Base-by-base conservation (phyloP, 2,888 invertebrate genomes). In the Punctoribates punctum region DNA sequence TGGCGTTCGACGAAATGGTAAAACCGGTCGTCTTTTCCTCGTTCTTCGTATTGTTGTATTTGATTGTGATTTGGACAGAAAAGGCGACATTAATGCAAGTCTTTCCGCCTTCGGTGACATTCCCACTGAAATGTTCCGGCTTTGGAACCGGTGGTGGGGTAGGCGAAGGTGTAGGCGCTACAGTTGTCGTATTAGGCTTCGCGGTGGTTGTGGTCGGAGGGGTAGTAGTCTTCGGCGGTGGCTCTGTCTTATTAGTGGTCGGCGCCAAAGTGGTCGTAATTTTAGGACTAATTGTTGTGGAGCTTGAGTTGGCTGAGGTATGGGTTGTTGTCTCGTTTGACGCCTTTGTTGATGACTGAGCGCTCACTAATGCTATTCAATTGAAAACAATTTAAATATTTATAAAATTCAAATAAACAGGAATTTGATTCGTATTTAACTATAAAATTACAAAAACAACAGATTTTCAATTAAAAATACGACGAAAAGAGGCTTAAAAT, bases 11-110 rank as follows among this genome's bases (percentile, higher is more conserved):
- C 1, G 75, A 42, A 51, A 75, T 34, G 8, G 38, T 48, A 11
- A 75, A 54, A 13, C 75, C 46, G 27, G 29, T 20, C 42, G 8
- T 79, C 80, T 0, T 82, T 84, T 38, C 82, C 83, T 79, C 85
- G 85, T 73, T 83, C 83, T 11, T 83, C 81, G 79, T 29, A 9
- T 17, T 23, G 20, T 34, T 73, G 73, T 73, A 77, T 48, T 85
- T 85, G 73, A 91, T 82, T 79, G 88, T 88, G 76, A 91, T 83
- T 82, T 89, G 88, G 6, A 88, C 86, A 0, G 90, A 89, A 85
- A 91, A 89, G 83, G 88, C 85, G 13, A 89, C 83, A 73, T 90
- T 82, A 38, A 92, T 82, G 80, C 88, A 89, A 1, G 34, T 78
- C 11, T 86, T 86, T 75, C 82, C 81, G 0, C 82, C 83, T 11